phyloP scores from a whole-genome alignment of 2,113 vertebrate genomes.

The Hypanus sabinus region DNA sequence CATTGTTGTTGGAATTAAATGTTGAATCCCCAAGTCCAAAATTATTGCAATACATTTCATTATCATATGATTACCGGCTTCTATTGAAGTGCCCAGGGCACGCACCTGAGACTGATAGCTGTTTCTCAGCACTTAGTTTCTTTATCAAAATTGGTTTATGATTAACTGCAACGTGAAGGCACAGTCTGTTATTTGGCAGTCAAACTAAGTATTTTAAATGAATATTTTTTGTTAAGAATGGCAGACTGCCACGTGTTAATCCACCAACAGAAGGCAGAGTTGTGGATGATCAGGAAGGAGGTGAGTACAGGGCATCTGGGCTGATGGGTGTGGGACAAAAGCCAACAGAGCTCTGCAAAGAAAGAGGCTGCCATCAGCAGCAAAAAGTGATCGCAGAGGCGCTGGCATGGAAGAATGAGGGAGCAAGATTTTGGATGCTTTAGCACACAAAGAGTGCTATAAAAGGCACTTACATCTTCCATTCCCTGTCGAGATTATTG shows the following conservation, averaged over 20 bases:
- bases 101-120: neutral
- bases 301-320: too few relatives aligned
- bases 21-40: too few relatives aligned
- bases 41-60: too few relatives aligned
- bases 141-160: neutral
- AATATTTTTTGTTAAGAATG: neutral
- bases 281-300: neutral
- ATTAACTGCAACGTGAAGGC: neutral
- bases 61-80: neutral
- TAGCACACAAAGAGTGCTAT: neutral
- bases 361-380: too few relatives aligned
- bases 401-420: neutral
- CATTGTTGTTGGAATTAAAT: too few relatives aligned
- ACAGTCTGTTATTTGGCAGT: neutral
- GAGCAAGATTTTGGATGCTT: neutral
- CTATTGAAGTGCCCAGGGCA: neutral
- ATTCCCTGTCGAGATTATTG: neutral
- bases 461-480: neutral
- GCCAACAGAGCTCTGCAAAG: too few relatives aligned
- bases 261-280: neutral
- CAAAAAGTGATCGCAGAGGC: too few relatives aligned
- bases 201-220: neutral
- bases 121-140: neutral
- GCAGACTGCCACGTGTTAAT: neutral
- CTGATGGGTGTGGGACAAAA: too few relatives aligned